Percentiles rank a stretch among this genome's conserved stretches.
These are phyloP conservation scores for Cinclus mexicanus DNA, from an alignment of 2,113 vertebrate species.

Conservation along the genomic window DNA sequence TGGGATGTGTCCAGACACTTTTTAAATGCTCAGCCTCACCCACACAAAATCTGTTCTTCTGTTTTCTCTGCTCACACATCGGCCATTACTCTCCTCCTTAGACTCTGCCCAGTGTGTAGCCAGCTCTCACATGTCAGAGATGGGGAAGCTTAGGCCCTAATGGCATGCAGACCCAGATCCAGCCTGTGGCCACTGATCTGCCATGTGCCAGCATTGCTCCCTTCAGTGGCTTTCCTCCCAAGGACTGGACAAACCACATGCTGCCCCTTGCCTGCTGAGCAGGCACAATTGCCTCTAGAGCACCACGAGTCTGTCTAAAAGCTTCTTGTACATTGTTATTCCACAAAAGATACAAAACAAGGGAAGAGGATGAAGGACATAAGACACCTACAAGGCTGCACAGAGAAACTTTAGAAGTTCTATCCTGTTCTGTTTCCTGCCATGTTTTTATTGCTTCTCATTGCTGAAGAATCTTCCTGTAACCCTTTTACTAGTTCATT, in stretches of 20 bases:
- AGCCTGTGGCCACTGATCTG: not conserved
- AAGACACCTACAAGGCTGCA: not conserved
- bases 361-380: not conserved
- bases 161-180: not conserved
- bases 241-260: not conserved
- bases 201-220: not conserved
- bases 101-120: not conserved
- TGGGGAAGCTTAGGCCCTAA: no score
- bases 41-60: not conserved
- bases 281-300: not conserved
- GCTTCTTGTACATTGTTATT: not conserved
- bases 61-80: not conserved
- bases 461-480: not conserved
- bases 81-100: not conserved
- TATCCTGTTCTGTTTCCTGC: not conserved
- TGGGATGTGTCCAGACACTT: not conserved
- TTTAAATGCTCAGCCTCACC: not conserved
- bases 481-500: not conserved
- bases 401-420: not conserved
- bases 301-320: not conserved
- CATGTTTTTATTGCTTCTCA: not conserved
- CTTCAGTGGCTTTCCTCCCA: not conserved
- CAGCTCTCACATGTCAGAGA: not conserved
- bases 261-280: not conserved
- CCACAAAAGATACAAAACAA: not conserved